Percentiles rank a stretch among this genome's conserved stretches.
Evolutionary conservation across 2,797 vertebrate genomes (phyloP).

Genomic region (Thamnophis elegans): DNA sequence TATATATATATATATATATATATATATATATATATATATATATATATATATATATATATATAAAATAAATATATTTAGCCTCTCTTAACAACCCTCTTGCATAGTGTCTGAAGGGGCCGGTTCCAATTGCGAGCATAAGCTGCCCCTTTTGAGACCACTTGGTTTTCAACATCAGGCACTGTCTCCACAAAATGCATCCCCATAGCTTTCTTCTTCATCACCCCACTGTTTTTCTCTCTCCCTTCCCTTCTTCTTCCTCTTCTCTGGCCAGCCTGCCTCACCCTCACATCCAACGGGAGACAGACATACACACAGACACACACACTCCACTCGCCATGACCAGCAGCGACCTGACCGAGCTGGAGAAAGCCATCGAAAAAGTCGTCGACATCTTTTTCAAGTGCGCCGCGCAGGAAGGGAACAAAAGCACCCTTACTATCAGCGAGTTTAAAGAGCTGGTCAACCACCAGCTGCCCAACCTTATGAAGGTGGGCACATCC

Average conservation of each 20-base stretch:
- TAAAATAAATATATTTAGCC: not conserved
- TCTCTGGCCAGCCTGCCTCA: not conserved
- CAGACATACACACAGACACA: not conserved
- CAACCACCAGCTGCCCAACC: slow-evolving; percentile 66
- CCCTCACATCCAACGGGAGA: fast-evolving
- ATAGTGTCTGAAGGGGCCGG: not conserved
- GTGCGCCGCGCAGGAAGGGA: slow-evolving; percentile 57
- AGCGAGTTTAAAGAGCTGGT: slow-evolving; percentile 66
- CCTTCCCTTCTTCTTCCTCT: not conserved
- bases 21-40: too few species aligned
- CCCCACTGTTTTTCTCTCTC: not conserved
- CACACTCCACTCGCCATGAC: slow-evolving; percentile 49
- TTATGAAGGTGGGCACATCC: slow-evolving; percentile 66
- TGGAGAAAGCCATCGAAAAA: slow-evolving; percentile 71
- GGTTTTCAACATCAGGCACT: not conserved
- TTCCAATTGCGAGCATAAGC: not conserved
- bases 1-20: too few species aligned
- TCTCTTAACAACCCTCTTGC: not conserved
- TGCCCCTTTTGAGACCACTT: not conserved
- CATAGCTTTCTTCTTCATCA: not conserved
- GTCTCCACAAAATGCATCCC: fast-evolving
- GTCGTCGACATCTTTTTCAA: slow-evolving; percentile 62
- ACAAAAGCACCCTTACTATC: slow-evolving; percentile 59
- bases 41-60: too few species aligned
- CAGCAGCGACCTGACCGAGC: slow-evolving; percentile 49